phyloP scores from a whole-genome alignment of 2,888 invertebrate genomes.

The Gnatocerus cornutus region DNA sequence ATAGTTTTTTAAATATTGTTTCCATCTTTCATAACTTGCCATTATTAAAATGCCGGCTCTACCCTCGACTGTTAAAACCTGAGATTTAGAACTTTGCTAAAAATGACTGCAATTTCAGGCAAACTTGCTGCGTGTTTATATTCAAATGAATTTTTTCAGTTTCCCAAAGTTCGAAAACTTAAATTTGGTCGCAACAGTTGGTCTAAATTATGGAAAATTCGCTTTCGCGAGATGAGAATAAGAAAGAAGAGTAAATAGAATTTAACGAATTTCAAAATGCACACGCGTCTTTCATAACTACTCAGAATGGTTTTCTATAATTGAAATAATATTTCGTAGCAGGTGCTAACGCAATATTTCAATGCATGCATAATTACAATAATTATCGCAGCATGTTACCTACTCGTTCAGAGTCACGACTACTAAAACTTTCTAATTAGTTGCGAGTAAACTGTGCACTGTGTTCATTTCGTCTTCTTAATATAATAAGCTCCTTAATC shows the following conservation, averaged over 20 bases:
- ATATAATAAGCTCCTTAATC: conserved; percentile 52
- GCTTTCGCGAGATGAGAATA: neutral
- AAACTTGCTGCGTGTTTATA: conserved; percentile 2
- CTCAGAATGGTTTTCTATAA: conserved; percentile 10
- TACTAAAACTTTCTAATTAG: conserved; percentile 59
- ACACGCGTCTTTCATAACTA: neutral
- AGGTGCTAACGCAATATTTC: conserved; percentile 50
- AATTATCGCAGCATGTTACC: conserved; percentile 58
- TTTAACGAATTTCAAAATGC: neutral
- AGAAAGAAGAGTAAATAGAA: neutral
- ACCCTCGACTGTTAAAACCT: neutral
- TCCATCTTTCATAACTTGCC: too few species aligned
- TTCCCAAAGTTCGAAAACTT: conserved; percentile 1
- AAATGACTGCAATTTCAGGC: neutral
- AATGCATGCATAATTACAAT: conserved; percentile 56
- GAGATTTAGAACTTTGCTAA: neutral
- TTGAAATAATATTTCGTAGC: conserved; percentile 30
- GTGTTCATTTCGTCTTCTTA: conserved; percentile 56
- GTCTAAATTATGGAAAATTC: neutral
- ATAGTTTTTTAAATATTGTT: too few species aligned
- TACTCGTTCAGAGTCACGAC: conserved; percentile 50
- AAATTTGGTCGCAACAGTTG: conserved; percentile 6
- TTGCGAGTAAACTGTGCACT: conserved; percentile 56
- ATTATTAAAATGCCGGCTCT: neutral
- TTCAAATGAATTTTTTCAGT: conserved; percentile 10